phyloP scores from a whole-genome alignment of 1,140 invertebrate species.

The Drosophila subpulchrella region DNA sequence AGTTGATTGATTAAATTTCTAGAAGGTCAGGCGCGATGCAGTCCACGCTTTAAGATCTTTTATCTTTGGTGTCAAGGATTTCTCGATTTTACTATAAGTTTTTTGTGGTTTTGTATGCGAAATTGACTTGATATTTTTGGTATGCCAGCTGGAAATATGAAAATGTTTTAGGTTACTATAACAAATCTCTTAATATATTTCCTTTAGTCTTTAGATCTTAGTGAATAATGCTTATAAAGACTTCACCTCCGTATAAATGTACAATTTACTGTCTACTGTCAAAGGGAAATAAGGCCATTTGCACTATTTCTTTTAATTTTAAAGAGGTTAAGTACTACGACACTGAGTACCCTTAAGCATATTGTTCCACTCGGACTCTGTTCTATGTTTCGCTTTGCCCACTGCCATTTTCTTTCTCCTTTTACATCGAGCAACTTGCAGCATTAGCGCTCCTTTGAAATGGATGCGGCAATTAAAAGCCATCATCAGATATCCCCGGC shows the following conservation, averaged over 20 bases:
- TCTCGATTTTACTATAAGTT: background rate
- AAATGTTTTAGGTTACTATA: too few relatives aligned
- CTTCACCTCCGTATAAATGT: too few relatives aligned
- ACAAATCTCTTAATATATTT: too few relatives aligned
- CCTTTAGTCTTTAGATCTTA: too few relatives aligned
- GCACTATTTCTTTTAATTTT: background rate
- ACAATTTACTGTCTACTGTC: too few relatives aligned
- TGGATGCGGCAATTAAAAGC: constrained; percentile 55
- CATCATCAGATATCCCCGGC: constrained; percentile 22
- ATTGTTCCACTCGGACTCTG: constrained; percentile 6
- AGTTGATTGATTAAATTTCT: constrained; percentile 28
- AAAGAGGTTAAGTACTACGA: background rate
- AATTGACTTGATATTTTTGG: too few relatives aligned
- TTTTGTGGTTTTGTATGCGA: background rate
- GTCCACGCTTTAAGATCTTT: background rate
- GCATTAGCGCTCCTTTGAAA: constrained; percentile 49
- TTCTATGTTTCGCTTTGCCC: background rate
- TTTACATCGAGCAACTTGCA: constrained; percentile 18
- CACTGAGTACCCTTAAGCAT: background rate
- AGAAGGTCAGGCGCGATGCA: background rate
- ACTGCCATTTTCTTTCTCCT: constrained; percentile 12
- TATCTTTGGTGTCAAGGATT: background rate
- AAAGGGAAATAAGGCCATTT: too few relatives aligned
- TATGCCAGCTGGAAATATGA: too few relatives aligned
- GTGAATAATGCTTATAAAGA: too few relatives aligned